Evolutionary conservation across 2,113 vertebrate genomes (phyloP), one percentile per base, ranked within the genome.

Genomic region (Harpagus bidentatus): DNA sequence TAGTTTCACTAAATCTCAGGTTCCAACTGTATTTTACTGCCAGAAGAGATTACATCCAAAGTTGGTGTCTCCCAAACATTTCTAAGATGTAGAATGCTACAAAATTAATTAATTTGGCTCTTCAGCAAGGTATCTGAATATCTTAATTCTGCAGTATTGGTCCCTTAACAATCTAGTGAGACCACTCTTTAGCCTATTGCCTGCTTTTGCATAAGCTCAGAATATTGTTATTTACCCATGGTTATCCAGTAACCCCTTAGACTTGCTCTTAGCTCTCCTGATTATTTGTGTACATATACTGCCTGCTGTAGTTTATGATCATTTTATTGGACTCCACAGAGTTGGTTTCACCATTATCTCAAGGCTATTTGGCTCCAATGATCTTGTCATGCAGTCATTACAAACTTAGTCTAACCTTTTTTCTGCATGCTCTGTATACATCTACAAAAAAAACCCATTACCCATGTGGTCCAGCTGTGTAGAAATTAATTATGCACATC

Each of bases 401-500:
- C 15, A 58, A 77, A n/a, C 32, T 66, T 58, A 76, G 22, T 62
- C 17, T 67, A 84, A 53, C 19, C 9, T 48, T 89, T 83, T 91
- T 63, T 82, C 69, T 83, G 32, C 40, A 31, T 47, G 8, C 4
- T 82, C 6, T 85, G 9, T 43, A 34, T 82, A 53, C 16, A 84
- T 43, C 36, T 79, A 48, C 21, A 87, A 82, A 87, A 79, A 16
- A 79, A 34, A 84, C 36, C 34, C 40, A 93, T 67, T 47, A 70
- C 21, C 47, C 0, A 0, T 34, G 22, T 59, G 21, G 15, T 61
- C 31, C 55, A 73, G 48, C 28, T 56, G 34, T n/a, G 17, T 13
- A 67, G 36, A 82, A 95, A 89, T 67, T 58, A 83, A 88, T 62
- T 78, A 78, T 59, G n/a, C 45, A 62, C 8, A 3, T 59, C 40